phyloP scores from a whole-genome alignment of 1,140 invertebrate species.

The Drosophila oshimai region DNA sequence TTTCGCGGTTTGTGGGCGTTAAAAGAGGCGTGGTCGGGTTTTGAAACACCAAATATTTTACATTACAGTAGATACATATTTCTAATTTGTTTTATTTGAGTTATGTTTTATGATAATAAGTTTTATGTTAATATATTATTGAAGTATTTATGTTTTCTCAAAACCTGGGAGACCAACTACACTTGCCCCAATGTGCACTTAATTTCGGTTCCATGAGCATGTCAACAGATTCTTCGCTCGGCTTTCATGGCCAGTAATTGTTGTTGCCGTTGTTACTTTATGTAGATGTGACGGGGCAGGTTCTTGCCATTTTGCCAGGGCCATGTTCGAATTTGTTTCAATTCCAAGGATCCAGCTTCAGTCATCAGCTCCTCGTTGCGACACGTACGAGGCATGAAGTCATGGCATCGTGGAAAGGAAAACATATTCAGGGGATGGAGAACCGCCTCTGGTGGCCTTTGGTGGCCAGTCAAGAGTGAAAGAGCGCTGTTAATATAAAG shows the following conservation, averaged over 20 bases:
- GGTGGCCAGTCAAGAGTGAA: conserved; percentile 49
- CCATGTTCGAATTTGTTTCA: conserved; percentile 78
- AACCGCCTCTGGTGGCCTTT: neutral
- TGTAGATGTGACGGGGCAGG: conserved; percentile 55
- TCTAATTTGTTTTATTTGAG: no score
- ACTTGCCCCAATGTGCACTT: conserved; percentile 35
- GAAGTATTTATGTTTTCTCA: neutral
- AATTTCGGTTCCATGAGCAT: conserved; percentile 33
- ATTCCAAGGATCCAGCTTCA: conserved; percentile 30
- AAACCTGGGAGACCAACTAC: neutral
- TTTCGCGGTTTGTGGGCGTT: no score
- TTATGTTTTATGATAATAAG: no score
- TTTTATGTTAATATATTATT: no score
- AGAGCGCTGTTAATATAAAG: conserved; percentile 68
- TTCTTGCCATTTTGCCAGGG: conserved; percentile 46
- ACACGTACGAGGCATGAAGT: conserved; percentile 76
- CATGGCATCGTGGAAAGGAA: conserved; percentile 28
- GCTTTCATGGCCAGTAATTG: conserved; percentile 46
- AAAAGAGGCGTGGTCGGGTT: no score
- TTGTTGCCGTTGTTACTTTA: conserved; percentile 39
- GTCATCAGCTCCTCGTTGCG: conserved; percentile 6
- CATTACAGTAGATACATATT: no score
- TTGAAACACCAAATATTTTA: no score
- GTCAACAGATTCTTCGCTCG: conserved; percentile 42
- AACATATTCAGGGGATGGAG: neutral